Conservation (phyloP, 2,888 invertebrate genomes). For the Yponomeuta plumbellus region DNA sequence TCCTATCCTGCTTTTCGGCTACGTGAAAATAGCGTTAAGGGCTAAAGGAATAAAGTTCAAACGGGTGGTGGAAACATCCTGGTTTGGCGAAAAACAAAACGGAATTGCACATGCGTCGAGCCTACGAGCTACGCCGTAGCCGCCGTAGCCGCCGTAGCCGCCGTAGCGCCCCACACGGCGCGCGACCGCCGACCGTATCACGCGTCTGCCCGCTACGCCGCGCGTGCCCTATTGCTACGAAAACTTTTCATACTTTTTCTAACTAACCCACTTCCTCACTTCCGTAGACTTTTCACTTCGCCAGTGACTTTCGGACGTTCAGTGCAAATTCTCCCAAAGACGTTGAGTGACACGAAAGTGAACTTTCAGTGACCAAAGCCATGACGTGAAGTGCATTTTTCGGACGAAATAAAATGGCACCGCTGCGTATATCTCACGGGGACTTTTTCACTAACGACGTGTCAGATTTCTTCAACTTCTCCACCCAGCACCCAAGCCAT, state of each 20-base stretch:
- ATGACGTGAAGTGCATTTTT: conserved; percentile 11
- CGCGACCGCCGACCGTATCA: conserved; percentile 45
- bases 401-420: conserved; percentile 43
- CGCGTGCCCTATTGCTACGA: conserved; percentile 36
- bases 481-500: conserved; percentile 45
- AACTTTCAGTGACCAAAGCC: conserved; percentile 27
- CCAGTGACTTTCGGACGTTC: not conserved
- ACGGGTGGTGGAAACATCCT: conserved; percentile 25
- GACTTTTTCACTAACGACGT: conserved; percentile 47
- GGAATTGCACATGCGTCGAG: conserved; percentile 67
- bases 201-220: conserved; percentile 45
- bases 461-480: conserved; percentile 51
- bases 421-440: conserved; percentile 47
- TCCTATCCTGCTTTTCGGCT: conserved; percentile 15
- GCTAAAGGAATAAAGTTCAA: conserved; percentile 27
- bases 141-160: conserved; percentile 40
- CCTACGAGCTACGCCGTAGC: conserved; percentile 24
- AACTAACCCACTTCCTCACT: not conserved
- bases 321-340: not conserved
- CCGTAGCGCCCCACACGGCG: conserved; percentile 60
- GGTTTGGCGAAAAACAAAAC: conserved; percentile 29
- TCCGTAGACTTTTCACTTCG: not conserved
- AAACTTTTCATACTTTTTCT: conserved; percentile 68
- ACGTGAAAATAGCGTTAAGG: conserved; percentile 29
- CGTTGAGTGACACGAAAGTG: conserved; percentile 24